phyloP scores from a whole-genome alignment of 2,797 vertebrate species.

The Halcyon chelicuti region DNA sequence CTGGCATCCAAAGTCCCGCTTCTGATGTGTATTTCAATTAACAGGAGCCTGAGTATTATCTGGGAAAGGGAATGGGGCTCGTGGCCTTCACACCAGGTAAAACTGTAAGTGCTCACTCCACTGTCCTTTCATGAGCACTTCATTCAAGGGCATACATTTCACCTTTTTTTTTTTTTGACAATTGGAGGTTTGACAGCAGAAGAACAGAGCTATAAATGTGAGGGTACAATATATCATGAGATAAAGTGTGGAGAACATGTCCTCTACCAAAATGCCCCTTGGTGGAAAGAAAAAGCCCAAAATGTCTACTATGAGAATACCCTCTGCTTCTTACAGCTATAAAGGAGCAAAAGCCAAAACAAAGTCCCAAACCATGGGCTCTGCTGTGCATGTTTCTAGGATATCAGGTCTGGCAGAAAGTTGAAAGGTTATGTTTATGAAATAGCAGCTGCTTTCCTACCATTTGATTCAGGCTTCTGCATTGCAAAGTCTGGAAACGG shows the following conservation, averaged over 20 bases:
- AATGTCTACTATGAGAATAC: constrained; percentile 4
- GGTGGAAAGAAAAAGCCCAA: constrained; percentile 30
- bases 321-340: constrained; percentile 15
- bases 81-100: constrained; percentile 47
- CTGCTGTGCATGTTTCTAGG: constrained; percentile 36
- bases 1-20: constrained; percentile 4
- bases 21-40: constrained; percentile 53
- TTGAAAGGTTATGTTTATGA: constrained; percentile 77
- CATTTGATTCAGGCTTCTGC: constrained; percentile 72
- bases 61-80: constrained; percentile 28
- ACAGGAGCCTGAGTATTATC: constrained; percentile 2
- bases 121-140: constrained; percentile 42
- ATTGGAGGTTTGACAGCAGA: constrained; percentile 64
- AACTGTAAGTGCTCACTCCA: constrained; percentile 58
- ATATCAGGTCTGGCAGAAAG: constrained; percentile 73
- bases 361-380: constrained; percentile 34
- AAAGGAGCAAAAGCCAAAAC: constrained; percentile 21
- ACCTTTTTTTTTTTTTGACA: neutral
- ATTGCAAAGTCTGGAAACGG: constrained; percentile 72
- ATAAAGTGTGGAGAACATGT: constrained; percentile 65
- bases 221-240: constrained; percentile 69
- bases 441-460: constrained; percentile 72
- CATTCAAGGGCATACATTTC: constrained; percentile 68
- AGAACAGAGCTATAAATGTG: constrained; percentile 74
- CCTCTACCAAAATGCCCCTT: constrained; percentile 67